phyloP scores from a whole-genome alignment of 2,113 vertebrate genomes.

The Megatriorchis doriae region DNA sequence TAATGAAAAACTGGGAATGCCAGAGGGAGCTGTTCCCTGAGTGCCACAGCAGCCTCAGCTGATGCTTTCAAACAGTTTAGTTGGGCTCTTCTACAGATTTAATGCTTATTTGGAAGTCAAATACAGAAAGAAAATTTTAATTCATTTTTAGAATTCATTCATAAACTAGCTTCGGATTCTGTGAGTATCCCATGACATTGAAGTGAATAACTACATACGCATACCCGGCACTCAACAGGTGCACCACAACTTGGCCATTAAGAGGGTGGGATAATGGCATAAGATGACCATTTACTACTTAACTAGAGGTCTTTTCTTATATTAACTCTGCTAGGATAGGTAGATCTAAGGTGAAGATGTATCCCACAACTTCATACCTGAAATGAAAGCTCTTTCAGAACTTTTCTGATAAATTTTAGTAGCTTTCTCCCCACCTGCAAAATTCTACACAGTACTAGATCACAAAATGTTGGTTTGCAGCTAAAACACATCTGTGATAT shows the following conservation, averaged over 20 bases:
- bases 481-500: background rate
- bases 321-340: background rate
- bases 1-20: background rate
- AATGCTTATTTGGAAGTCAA: background rate
- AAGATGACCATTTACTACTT: background rate
- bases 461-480: background rate
- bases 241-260: background rate
- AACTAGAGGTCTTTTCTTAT: background rate
- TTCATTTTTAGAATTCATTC: background rate
- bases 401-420: background rate
- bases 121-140: background rate
- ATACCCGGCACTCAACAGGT: background rate
- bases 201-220: background rate
- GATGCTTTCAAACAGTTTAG: background rate
- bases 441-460: background rate
- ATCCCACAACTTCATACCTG: background rate
- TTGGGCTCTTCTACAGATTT: background rate
- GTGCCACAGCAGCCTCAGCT: rapidly evolving
- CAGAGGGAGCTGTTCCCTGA: background rate
- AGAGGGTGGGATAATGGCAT: background rate
- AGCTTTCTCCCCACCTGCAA: background rate
- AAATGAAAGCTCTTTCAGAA: background rate
- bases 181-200: rapidly evolving
- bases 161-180: background rate
- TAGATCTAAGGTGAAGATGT: background rate